Base-by-base conservation (phyloP, 2,888 invertebrate species). In the Argynnis bischoffii region DNA sequence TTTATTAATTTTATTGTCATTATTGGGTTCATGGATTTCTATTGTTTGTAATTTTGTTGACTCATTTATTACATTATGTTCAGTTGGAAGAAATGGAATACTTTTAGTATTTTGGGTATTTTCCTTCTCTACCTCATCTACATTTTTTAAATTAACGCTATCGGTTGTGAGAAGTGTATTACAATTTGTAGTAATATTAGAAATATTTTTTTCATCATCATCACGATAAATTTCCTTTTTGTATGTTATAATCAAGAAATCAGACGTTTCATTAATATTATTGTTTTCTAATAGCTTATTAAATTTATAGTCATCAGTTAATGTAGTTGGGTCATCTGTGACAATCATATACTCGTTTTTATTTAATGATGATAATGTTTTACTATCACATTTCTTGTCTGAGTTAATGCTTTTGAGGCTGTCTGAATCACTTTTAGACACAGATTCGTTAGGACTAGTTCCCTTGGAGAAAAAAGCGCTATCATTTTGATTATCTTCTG, bases 401-500 rank as follows among this genome's bases (percentile, higher is more conserved):
- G 53, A 66, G 46, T 11, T 48, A 51, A 68, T 81, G 69, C 89
- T 89, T 77, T 77, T 83, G 59, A 82, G 61, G 75, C 90, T 88
- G 53, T 90, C 89, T 2, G 88, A 81, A 75, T 91, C 90, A 78
- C 81, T 86, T 82, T 88, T 90, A 18, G 77, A 79, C 54, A 84
- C 81, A 50, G 86, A 87, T 70, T 90, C 84, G 72, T 86, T 89
- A 15, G 92, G 91, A 66, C 88, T 91, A 60, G 84, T 89, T 77
- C 91, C 91, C 75, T 91, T 91, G 46, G 92, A 89, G 77, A 88
- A 91, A 75, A 90, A 92, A 26, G 86, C 88, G 64, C 81, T 80
- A 69, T 92, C 92, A 67, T 70, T 68, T 59, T 80, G 74, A 21
- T 77, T 78, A 21, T 77, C 78, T 67, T 83, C 82, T 6, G 55